These are phyloP conservation scores for Cynodonichthys magdalenae DNA, from an alignment of 2,797 vertebrate species.

Conservation along the genomic window DNA sequence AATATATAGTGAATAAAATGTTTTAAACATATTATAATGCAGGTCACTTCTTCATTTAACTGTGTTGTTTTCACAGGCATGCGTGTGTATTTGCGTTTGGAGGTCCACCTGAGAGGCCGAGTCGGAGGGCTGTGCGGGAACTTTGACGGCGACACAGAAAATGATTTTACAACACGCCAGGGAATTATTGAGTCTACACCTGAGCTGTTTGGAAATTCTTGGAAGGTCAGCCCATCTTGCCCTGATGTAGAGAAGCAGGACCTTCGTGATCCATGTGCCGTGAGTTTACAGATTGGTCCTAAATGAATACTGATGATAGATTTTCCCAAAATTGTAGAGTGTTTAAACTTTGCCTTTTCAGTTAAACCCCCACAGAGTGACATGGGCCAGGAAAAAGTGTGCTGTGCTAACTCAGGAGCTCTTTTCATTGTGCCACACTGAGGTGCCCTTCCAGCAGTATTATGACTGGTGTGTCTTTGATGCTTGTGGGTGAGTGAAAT, in stretches of 20 bases:
- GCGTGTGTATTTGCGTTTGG: slow-evolving; percentile 86
- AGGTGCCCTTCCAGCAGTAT: slow-evolving; percentile 87
- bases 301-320: not conserved
- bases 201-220: slow-evolving; percentile 90
- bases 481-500: slow-evolving; percentile 87
- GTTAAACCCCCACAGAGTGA: slow-evolving; percentile 82
- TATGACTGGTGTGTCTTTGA: slow-evolving; percentile 92
- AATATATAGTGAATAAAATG: no score
- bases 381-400: slow-evolving; percentile 87
- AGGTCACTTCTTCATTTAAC: not conserved
- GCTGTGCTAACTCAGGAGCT: slow-evolving; percentile 79
- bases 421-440: slow-evolving; percentile 83
- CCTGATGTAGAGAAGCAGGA: slow-evolving; percentile 85
- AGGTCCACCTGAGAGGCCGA: slow-evolving; percentile 78
- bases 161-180: slow-evolving; percentile 88
- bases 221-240: slow-evolving; percentile 90
- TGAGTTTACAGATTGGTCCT: slow-evolving; percentile 50
- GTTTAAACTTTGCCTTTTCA: slow-evolving; percentile 38
- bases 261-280: slow-evolving; percentile 84
- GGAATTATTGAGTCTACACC: slow-evolving; percentile 88
- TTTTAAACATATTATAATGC: no score
- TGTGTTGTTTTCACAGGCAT: slow-evolving; percentile 79
- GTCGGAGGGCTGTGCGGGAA: slow-evolving; percentile 89
- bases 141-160: slow-evolving; percentile 90
- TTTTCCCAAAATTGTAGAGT: not conserved